Base-by-base conservation (phyloP, 2,888 invertebrate species). In the Bhutanitis thaidina region DNA sequence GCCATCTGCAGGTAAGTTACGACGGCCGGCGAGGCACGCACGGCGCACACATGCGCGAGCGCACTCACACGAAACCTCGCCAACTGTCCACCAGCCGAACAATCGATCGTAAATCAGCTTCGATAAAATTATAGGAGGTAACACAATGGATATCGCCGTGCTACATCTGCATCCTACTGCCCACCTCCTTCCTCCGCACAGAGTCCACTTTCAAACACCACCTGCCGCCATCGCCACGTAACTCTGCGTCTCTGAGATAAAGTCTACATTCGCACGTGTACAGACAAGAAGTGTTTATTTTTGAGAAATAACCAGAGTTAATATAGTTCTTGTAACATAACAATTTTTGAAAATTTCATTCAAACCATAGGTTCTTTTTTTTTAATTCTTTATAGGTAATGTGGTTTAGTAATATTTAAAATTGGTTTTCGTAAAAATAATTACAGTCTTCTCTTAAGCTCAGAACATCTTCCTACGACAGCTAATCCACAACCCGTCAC, bases 81-180 rank as follows among this genome's bases (percentile, higher is more conserved):
- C 69, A 68, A 79, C 85, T 88, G 86, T 87, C 88, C 86, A 74
- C 79, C 76, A 80, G 71, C 69, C 80, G 83, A 89, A 89, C 89
- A 89, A 89, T 89, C 87, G 89, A 88, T 88, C 89, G 84, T 89
- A 89, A 89, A 89, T 88, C 88, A 85, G 76, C 83, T 86, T 84
- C 88, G 88, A 89, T 89, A 89, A 88, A 89, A 88, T 89, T 89
- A 88, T 89, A 89, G 87, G 84, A 87, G 87, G 87, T 80, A 85
- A 85, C 83, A 82, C 87, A 89, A 89, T 88, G 85, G 80, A 79
- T 80, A 71, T 74, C 74, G 76, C 67, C 69, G 65, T 64, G 66
- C 67, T 62, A 69, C 80, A 80, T 78, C 80, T 77, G 79, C 85
- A 70, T 64, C 62, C 77, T 71, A 87, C 78, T 78, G 76, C 73